A percentile compares a stretch with the other conserved stretches of the same genome.
phyloP scores from a whole-genome alignment of 2,797 vertebrate species.

The Phrynocephalus forsythii region DNA sequence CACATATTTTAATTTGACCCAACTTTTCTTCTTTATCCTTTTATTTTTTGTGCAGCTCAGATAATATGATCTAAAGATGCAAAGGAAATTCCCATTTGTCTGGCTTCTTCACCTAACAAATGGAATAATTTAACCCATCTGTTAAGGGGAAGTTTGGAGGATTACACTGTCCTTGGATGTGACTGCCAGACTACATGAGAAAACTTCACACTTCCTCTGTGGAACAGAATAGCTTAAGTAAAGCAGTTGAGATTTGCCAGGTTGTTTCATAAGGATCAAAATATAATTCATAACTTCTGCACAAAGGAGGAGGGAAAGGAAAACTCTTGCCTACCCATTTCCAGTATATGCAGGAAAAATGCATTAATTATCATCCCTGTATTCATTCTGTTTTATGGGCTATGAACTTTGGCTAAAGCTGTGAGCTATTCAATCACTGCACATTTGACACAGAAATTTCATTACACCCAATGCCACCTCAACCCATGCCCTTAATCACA shows the following conservation, averaged over 20 bases:
- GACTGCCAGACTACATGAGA: constrained; percentile 34
- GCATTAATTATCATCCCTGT: not conserved
- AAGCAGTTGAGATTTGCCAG: constrained; percentile 27
- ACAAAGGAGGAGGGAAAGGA: not conserved
- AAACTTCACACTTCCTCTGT: constrained; percentile 21
- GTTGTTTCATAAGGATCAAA: constrained; percentile 11
- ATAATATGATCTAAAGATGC: not conserved
- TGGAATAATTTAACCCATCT: constrained; percentile 40
- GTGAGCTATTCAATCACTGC: too few relatives aligned
- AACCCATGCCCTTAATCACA: not conserved
- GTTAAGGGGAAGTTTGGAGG: constrained; percentile 20
- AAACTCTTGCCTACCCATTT: not conserved
- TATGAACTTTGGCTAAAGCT: too few relatives aligned
- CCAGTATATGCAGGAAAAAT: not conserved
- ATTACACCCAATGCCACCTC: too few relatives aligned
- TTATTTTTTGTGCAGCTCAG: not conserved
- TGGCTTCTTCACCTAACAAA: constrained; percentile 11
- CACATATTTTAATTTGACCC: constrained; percentile 15
- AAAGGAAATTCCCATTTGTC: constrained; percentile 34
- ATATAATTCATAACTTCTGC: constrained; percentile 18
- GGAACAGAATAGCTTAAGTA: constrained; percentile 33
- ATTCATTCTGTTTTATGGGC: not conserved
- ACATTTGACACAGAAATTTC: too few relatives aligned
- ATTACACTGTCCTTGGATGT: constrained; percentile 36
- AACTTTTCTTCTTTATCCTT: not conserved